Percentiles rank a stretch among this genome's conserved stretches.
Evolutionary conservation across 1,140 invertebrate species (phyloP).

Genomic region (Probaryconus sp.): DNA sequence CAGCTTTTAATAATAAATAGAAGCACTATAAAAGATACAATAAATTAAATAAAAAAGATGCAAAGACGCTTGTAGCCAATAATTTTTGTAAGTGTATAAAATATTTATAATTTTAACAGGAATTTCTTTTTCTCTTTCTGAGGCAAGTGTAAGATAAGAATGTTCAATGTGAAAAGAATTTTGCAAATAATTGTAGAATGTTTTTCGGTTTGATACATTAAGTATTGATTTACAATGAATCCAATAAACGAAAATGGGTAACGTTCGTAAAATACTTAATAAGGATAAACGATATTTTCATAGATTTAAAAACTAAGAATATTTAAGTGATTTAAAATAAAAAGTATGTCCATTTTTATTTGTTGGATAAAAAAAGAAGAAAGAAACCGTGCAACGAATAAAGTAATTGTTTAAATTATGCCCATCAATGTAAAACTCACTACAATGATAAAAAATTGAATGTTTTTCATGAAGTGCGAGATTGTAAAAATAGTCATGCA

Average conservation of each 20-base stretch:
- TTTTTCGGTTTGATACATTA: background rate
- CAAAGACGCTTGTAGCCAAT: too few species aligned
- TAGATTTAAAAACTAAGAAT: slow-evolving; percentile 42
- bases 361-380: slow-evolving; percentile 49
- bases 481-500: slow-evolving; percentile 48
- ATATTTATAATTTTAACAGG: too few species aligned
- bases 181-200: too few species aligned
- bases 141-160: too few species aligned
- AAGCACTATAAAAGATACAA: too few species aligned
- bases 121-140: too few species aligned
- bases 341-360: slow-evolving; percentile 47
- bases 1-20: too few species aligned
- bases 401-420: slow-evolving; percentile 25
- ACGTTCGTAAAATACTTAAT: slow-evolving; percentile 18
- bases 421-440: slow-evolving; percentile 35
- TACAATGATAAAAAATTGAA: slow-evolving; percentile 46
- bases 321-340: slow-evolving; percentile 17
- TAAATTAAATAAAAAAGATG: too few species aligned
- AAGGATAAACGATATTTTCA: slow-evolving; percentile 39
- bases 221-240: slow-evolving; percentile 15
- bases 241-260: slow-evolving; percentile 48
- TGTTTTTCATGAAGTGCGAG: slow-evolving; percentile 55
- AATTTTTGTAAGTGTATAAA: too few species aligned
- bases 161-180: too few species aligned
- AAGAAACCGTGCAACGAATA: slow-evolving; percentile 41